Evolutionary conservation across 2,888 invertebrate species (phyloP).

Genomic region (Philonicus albiceps): DNA sequence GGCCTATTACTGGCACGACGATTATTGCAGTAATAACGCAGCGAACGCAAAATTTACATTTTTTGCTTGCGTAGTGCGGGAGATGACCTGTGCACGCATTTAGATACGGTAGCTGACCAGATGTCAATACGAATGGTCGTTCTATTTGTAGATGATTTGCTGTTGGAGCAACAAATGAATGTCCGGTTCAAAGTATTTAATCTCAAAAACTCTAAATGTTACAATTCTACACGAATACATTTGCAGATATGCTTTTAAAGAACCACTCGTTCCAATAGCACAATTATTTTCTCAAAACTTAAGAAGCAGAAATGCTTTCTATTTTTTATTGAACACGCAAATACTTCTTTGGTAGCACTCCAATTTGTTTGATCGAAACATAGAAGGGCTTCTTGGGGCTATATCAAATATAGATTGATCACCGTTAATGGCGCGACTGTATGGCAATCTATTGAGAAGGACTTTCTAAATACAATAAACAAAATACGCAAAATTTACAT

Average conservation of each 20-base stretch:
- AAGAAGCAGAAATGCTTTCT: neutral
- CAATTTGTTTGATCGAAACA: neutral
- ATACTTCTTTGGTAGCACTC: neutral
- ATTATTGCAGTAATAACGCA: conserved; percentile 26
- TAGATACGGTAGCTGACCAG: conserved; percentile 17
- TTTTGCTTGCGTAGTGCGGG: neutral
- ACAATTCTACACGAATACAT: neutral
- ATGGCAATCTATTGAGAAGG: neutral
- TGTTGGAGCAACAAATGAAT: neutral
- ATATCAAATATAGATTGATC: neutral
- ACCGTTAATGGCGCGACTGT: neutral
- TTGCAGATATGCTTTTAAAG: neutral
- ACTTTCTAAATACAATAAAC: neutral
- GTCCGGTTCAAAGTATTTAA: no score
- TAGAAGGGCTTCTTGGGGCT: neutral
- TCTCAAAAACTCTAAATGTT: no score
- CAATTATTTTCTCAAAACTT: neutral
- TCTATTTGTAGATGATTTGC: neutral
- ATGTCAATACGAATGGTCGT: neutral
- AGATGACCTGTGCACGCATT: neutral
- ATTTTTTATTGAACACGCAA: neutral
- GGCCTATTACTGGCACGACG: conserved; percentile 24
- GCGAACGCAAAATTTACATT: neutral
- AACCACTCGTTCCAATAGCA: neutral
- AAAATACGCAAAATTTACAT: neutral